A percentile compares a stretch with the other conserved stretches of the same genome.
phyloP scores from a whole-genome alignment of 2,113 vertebrate genomes.

The Chaetura pelagica region DNA sequence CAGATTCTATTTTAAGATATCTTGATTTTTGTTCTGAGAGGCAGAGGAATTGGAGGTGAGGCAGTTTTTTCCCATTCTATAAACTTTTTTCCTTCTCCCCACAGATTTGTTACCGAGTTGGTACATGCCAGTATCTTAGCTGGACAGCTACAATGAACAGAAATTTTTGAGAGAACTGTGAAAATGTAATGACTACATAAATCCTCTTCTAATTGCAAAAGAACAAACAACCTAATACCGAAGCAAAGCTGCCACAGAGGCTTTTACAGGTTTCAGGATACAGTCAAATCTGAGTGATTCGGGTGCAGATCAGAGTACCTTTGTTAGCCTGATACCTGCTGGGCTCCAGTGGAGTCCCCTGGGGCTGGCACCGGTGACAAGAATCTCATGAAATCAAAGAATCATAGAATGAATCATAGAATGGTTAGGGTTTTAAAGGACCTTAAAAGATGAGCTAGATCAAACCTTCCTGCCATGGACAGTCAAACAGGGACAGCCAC shows the following conservation, averaged over 20 bases:
- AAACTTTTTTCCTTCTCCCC: background rate
- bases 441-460: too few relatives aligned
- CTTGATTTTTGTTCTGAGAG: slow-evolving; percentile 24
- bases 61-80: background rate
- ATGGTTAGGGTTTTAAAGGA: too few relatives aligned
- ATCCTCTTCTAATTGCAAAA: background rate
- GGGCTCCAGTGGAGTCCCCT: background rate
- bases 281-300: background rate
- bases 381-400: background rate
- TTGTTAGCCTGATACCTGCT: background rate
- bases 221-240: background rate
- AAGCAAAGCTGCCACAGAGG: background rate
- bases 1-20: slow-evolving; percentile 27
- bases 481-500: background rate
- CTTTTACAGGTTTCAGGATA: background rate
- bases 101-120: background rate
- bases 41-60: background rate
- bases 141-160: background rate
- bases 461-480: too few relatives aligned
- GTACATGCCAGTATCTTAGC: background rate
- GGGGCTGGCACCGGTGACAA: background rate
- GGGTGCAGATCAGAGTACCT: background rate
- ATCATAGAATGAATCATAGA: too few relatives aligned
- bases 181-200: background rate
- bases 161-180: background rate